Conservation (phyloP, 2,888 invertebrate species). For the Leucophenga maculata region DNA sequence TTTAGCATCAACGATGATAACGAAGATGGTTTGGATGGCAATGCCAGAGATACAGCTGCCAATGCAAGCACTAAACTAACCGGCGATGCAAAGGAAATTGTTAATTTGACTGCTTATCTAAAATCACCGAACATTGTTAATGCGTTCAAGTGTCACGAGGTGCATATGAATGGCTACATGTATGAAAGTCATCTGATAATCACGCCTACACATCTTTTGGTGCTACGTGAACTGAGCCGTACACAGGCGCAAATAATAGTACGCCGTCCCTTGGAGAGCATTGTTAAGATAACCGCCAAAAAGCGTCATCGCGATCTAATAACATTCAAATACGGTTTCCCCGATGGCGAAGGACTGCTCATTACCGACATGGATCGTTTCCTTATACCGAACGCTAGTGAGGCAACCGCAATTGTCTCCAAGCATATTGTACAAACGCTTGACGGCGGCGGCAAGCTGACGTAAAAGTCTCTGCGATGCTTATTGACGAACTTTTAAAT, state of each 20-base stretch:
- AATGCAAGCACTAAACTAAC: slow-evolving; percentile 72
- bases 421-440: slow-evolving; percentile 85
- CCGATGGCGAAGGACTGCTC: slow-evolving; percentile 83
- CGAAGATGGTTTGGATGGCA: slow-evolving; percentile 72
- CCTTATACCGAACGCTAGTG: slow-evolving; percentile 91
- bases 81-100: slow-evolving; percentile 83
- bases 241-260: slow-evolving; percentile 90
- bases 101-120: slow-evolving; percentile 85
- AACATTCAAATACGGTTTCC: slow-evolving; percentile 95
- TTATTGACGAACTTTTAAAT: too few relatives aligned
- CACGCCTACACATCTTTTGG: slow-evolving; percentile 88
- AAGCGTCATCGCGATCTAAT: slow-evolving; percentile 96
- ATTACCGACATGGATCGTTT: slow-evolving; percentile 94
- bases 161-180: slow-evolving; percentile 90
- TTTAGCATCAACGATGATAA: slow-evolving; percentile 95
- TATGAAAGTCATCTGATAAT: slow-evolving; percentile 90
- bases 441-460: slow-evolving; percentile 60
- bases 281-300: slow-evolving; percentile 97
- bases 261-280: slow-evolving; percentile 88
- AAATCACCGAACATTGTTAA: slow-evolving; percentile 88
- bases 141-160: slow-evolving; percentile 93
- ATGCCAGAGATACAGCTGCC: slow-evolving; percentile 59
- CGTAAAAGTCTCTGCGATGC: slow-evolving; percentile 49
- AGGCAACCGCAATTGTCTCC: slow-evolving; percentile 91
- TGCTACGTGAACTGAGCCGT: slow-evolving; percentile 82